phyloP scores from a whole-genome alignment of 1,140 invertebrate genomes.

The Daktulosphaira vitifoliae region DNA sequence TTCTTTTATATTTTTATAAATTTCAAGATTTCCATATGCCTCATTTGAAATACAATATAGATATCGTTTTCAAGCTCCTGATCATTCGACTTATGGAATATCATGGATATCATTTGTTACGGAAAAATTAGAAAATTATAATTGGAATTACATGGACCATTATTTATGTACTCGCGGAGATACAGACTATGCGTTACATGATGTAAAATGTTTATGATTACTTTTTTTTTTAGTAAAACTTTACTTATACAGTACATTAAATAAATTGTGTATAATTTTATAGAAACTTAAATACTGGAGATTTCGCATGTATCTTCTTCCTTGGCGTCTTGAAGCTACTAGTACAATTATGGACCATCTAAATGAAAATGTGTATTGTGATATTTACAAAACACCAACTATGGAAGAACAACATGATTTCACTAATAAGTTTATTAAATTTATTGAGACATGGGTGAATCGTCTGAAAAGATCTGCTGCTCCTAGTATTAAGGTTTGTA shows the following conservation, averaged over 20 bases:
- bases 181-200: constrained; percentile 74
- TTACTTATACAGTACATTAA: background rate
- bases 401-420: constrained; percentile 55
- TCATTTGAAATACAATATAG: constrained; percentile 82
- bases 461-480: constrained; percentile 48
- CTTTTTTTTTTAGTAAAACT: background rate
- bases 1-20: background rate
- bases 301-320: constrained; percentile 79
- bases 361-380: constrained; percentile 52
- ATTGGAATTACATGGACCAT: constrained; percentile 97
- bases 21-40: constrained; percentile 77
- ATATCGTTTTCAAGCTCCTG: constrained; percentile 86
- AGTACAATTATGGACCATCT: constrained; percentile 61
- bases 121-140: constrained; percentile 90
- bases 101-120: constrained; percentile 90
- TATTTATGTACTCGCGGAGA: constrained; percentile 91
- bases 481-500: background rate
- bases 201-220: constrained; percentile 49
- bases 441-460: constrained; percentile 81
- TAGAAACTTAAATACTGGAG: constrained; percentile 80
- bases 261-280: background rate
- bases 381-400: constrained; percentile 62
- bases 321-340: constrained; percentile 60
- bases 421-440: constrained; percentile 69
- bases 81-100: constrained; percentile 87